Percentiles rank a stretch among this genome's conserved stretches.
Conservation (phyloP, 1,140 invertebrate species). For the Pachyrhynchus sulphureomaculatus region DNA sequence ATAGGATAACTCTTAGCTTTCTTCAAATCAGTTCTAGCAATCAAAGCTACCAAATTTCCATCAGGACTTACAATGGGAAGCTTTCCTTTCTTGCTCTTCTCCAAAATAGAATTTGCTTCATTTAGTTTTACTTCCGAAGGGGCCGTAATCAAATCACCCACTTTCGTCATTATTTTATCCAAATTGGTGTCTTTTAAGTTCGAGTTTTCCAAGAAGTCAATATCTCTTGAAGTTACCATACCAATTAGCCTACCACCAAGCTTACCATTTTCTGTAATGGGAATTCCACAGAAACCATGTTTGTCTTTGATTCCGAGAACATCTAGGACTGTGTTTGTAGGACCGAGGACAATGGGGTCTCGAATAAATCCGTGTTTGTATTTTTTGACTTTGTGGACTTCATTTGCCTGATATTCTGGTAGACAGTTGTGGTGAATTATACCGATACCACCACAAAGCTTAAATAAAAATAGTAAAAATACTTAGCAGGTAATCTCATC, state of each 20-base stretch:
- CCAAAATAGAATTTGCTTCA: conserved; percentile 91
- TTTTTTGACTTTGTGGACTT: conserved; percentile 97
- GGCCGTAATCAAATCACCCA: conserved; percentile 75
- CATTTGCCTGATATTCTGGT: conserved; percentile 90
- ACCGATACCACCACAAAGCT: conserved; percentile 94
- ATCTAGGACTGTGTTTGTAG: conserved; percentile 80
- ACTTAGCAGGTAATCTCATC: no score
- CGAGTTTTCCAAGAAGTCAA: conserved; percentile 86
- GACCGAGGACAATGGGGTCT: conserved; percentile 90
- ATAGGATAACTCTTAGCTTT: conserved; percentile 94
- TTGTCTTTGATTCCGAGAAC: conserved; percentile 85
- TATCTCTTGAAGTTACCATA: conserved; percentile 77
- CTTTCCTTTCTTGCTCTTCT: conserved; percentile 96
- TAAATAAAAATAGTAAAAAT: neutral
- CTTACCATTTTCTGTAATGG: conserved; percentile 73
- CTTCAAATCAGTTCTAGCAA: conserved; percentile 96
- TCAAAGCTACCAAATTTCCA: conserved; percentile 90
- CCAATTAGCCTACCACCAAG: conserved; percentile 72
- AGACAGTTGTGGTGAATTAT: conserved; percentile 99
- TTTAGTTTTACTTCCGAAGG: conserved; percentile 82
- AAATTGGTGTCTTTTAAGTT: conserved; percentile 46
- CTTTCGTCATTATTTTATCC: conserved; percentile 85
- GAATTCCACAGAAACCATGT: conserved; percentile 86
- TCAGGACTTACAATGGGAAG: conserved; percentile 91
- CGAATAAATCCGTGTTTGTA: conserved; percentile 99